These are phyloP conservation scores for Sturnus vulgaris DNA, from an alignment of 2,113 vertebrate species.

Conservation along the genomic window DNA sequence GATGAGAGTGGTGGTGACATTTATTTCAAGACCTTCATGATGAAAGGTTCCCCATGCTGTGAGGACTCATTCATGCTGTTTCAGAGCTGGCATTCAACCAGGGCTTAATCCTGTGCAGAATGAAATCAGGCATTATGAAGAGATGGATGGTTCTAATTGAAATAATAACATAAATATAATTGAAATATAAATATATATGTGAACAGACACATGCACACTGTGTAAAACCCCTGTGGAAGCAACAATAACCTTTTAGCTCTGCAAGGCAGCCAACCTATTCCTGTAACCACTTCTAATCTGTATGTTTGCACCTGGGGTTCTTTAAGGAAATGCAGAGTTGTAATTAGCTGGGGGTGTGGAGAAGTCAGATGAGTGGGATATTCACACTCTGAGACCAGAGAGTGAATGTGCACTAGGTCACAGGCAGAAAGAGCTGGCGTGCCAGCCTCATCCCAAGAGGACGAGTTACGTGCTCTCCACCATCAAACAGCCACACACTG, in stretches of 20 bases:
- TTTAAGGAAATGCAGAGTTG: slow-evolving; percentile 58
- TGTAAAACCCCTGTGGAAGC: slow-evolving; percentile 11
- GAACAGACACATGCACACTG: slow-evolving; percentile 24
- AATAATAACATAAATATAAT: slow-evolving; percentile 71
- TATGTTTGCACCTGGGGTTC: slow-evolving; percentile 56
- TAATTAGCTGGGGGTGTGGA: slow-evolving; percentile 57
- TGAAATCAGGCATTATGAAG: slow-evolving; percentile 58
- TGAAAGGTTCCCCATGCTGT: slow-evolving; percentile 46
- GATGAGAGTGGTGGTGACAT: slow-evolving; percentile 51
- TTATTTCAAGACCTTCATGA: slow-evolving; percentile 60
- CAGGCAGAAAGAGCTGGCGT: not conserved
- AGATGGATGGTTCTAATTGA: slow-evolving; percentile 62
- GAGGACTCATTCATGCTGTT: slow-evolving; percentile 57
- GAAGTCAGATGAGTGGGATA: slow-evolving; percentile 56
- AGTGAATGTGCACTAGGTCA: slow-evolving; percentile 28
- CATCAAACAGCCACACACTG: slow-evolving; percentile 23
- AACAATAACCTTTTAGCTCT: slow-evolving; percentile 64
- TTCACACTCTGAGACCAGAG: slow-evolving; percentile 29
- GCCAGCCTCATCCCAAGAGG: slow-evolving; percentile 11
- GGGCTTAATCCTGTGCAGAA: not conserved
- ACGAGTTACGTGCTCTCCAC: not conserved
- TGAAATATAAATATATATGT: slow-evolving; percentile 60
- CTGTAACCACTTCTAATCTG: slow-evolving; percentile 49
- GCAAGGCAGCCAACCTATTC: slow-evolving; percentile 41
- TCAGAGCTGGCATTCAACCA: slow-evolving; percentile 52